These are phyloP conservation scores for Orchestes rusci DNA, from an alignment of 2,888 invertebrate genomes.

Conservation along the genomic window DNA sequence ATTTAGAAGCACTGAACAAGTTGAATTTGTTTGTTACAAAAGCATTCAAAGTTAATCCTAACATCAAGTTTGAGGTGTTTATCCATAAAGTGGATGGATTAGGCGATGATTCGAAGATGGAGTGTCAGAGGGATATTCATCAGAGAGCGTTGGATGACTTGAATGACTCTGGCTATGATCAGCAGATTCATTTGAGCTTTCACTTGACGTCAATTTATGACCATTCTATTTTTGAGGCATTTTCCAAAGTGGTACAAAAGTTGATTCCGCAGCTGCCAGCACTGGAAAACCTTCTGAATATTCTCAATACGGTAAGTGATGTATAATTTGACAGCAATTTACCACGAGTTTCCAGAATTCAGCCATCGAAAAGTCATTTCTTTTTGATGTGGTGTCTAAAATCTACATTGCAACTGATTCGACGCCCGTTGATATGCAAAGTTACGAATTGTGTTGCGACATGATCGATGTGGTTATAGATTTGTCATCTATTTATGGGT, in stretches of 20 bases:
- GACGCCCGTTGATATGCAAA: conserved; percentile 99
- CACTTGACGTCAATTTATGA: conserved; percentile 99
- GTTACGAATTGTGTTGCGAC: conserved; percentile 98
- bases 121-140: conserved; percentile 97
- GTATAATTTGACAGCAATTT: no score
- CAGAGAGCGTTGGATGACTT: conserved; percentile 94
- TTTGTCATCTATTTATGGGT: conserved; percentile 98
- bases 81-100: conserved; percentile 99
- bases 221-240: conserved; percentile 99
- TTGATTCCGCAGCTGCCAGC: conserved; percentile 95
- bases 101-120: conserved; percentile 98
- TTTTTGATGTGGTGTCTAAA: conserved; percentile 98
- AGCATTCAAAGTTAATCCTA: conserved; percentile 91
- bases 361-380: conserved; percentile 97
- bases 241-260: conserved; percentile 99
- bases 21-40: conserved; percentile 89
- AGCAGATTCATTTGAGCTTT: conserved; percentile 86
- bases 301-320: conserved; percentile 90
- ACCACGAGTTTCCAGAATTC: conserved; percentile 92
- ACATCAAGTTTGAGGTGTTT: conserved; percentile 96
- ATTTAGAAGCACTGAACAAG: conserved; percentile 90
- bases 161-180: conserved; percentile 77
- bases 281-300: conserved; percentile 93
- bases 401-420: conserved; percentile 99
- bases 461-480: conserved; percentile 99